phyloP scores from a whole-genome alignment of 2,797 vertebrate genomes.

The Rallus crepitans region DNA sequence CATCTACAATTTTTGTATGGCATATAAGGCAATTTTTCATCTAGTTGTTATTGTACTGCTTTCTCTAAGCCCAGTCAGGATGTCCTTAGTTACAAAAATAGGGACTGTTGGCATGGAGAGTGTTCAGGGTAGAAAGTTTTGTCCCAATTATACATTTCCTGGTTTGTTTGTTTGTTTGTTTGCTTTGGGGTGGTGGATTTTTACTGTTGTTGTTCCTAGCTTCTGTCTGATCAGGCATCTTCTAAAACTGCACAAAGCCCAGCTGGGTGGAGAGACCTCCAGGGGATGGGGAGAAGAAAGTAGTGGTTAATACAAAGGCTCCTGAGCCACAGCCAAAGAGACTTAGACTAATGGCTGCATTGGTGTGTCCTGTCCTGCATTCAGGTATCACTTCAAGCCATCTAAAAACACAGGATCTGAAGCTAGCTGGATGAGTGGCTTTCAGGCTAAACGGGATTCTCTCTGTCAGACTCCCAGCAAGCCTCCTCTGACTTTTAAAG shows the following conservation, averaged over 20 bases:
- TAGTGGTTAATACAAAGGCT: accelerated
- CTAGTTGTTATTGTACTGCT: neutral
- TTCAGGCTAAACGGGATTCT: neutral
- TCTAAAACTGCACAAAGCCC: neutral
- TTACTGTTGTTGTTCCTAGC: neutral
- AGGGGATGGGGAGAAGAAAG: neutral
- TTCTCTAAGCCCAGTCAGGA: neutral
- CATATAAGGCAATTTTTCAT: neutral
- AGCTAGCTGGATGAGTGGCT: neutral
- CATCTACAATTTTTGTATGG: neutral
- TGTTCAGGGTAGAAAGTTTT: neutral
- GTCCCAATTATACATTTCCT: neutral
- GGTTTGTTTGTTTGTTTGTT: neutral
- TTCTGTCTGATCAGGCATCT: neutral
- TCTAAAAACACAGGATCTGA: neutral
- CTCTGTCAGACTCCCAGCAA: neutral
- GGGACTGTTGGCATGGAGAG: neutral
- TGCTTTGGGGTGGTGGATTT: too few species aligned
- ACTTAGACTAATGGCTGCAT: neutral
- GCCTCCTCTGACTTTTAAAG: neutral
- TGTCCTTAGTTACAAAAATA: neutral
- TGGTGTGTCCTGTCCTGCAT: neutral
- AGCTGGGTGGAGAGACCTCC: neutral
- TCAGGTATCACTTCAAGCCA: neutral
- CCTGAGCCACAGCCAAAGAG: neutral